phyloP scores from a whole-genome alignment of 2,797 vertebrate genomes.

The Sebastes itinus region DNA sequence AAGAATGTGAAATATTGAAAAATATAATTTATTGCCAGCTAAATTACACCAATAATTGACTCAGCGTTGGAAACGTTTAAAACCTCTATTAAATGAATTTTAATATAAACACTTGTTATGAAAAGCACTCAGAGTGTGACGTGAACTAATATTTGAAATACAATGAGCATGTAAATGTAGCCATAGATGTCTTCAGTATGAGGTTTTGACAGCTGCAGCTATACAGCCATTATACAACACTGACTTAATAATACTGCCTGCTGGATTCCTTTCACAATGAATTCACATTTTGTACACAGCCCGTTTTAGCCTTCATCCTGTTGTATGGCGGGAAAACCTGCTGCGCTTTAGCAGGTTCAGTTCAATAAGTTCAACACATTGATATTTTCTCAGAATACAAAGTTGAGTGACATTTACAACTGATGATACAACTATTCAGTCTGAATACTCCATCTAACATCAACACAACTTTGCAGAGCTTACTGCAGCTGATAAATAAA shows the following conservation, averaged over 20 bases:
- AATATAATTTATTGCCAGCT: not conserved
- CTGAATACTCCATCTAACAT: not conserved
- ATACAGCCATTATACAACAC: not conserved
- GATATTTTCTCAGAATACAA: constrained; percentile 9
- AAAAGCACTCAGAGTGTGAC: constrained; percentile 4
- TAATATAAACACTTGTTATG: constrained; percentile 12
- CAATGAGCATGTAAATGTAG: constrained; percentile 13
- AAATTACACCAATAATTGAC: constrained; percentile 17
- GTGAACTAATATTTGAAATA: constrained; percentile 28
- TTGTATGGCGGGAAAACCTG: constrained; percentile 15
- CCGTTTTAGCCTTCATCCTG: constrained; percentile 10
- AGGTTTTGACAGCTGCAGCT: constrained; percentile 24
- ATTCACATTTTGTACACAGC: constrained; percentile 16
- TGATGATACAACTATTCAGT: not conserved
- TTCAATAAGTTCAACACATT: not conserved
- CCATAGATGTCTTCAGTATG: not conserved
- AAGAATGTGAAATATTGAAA: not conserved
- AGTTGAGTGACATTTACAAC: constrained; percentile 8
- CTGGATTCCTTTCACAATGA: constrained; percentile 2
- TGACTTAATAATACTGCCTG: constrained; percentile 6
- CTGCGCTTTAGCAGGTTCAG: not conserved
- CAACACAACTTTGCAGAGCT: not conserved
- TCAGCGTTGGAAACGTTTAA: not conserved
- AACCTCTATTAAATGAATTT: not conserved
- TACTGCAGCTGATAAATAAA: not conserved